Evolutionary conservation across 1,140 invertebrate species (phyloP).

Genomic region (Thalassaphorura encarpata): DNA sequence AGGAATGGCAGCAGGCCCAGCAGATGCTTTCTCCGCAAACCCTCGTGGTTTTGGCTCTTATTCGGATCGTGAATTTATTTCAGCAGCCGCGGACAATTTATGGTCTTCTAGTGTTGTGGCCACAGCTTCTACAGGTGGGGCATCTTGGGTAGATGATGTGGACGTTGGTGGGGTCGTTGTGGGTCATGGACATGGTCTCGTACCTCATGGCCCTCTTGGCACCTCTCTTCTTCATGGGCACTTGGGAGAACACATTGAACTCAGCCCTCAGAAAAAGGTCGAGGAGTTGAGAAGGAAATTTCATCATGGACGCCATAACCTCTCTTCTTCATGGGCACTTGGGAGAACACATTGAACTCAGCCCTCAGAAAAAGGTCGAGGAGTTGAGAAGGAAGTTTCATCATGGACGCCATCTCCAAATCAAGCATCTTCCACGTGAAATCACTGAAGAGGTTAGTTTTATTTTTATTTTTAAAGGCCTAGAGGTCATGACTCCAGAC

Average conservation of each 20-base stretch:
- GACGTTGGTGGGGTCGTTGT: too few relatives aligned
- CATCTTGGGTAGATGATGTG: conserved; percentile 39
- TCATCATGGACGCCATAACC: conserved; percentile 39
- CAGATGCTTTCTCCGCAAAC: conserved; percentile 33
- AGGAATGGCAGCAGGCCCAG: conserved; percentile 34
- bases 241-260: too few relatives aligned
- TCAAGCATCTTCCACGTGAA: conserved; percentile 41
- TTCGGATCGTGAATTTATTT: conserved; percentile 33
- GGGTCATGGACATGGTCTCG: too few relatives aligned
- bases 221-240: too few relatives aligned
- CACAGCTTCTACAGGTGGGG: conserved; percentile 37
- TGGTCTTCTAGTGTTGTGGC: conserved; percentile 35
- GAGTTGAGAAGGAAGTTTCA: conserved; percentile 40
- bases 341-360: too few relatives aligned
- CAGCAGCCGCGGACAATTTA: conserved; percentile 34
- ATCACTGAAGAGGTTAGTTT: conserved; percentile 41
- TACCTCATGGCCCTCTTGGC: too few relatives aligned
- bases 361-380: conserved; percentile 37
- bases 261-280: conserved; percentile 38
- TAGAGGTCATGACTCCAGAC: background rate
- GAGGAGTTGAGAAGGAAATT: conserved; percentile 39
- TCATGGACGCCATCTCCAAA: conserved; percentile 38
- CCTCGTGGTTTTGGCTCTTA: conserved; percentile 32
- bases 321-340: too few relatives aligned
- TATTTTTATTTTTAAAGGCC: background rate